Conservation (phyloP, 2,113 vertebrate genomes). For the Phaethornis superciliosus region DNA sequence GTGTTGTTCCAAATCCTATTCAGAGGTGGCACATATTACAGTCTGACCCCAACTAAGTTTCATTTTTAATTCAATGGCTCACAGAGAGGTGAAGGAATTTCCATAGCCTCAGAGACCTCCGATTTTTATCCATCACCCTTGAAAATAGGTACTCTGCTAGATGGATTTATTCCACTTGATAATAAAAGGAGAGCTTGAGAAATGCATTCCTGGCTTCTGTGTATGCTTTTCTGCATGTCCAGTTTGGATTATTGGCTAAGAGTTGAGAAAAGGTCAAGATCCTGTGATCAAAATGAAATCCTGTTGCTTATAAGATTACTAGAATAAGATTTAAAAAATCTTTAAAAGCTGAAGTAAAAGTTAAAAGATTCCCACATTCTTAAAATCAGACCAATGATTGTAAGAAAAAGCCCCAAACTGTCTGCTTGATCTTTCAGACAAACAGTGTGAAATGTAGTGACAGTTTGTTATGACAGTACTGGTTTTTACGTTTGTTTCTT, state of each 20-base stretch:
- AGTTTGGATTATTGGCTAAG: neutral
- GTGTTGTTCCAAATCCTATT: neutral
- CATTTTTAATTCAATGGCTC: neutral
- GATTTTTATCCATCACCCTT: neutral
- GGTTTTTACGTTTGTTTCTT: neutral
- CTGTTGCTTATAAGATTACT: neutral
- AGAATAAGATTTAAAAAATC: neutral
- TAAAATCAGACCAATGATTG: neutral
- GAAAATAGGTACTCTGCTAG: neutral
- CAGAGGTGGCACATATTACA: neutral
- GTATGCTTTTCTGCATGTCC: neutral
- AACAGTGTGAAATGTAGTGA: neutral
- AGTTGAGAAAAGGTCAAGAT: neutral
- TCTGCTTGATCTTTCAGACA: neutral
- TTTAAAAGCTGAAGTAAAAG: neutral
- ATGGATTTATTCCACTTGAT: neutral
- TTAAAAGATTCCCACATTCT: neutral
- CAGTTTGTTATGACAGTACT: neutral
- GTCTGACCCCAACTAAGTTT: neutral
- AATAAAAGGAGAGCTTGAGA: neutral
- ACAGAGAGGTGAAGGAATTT: neutral
- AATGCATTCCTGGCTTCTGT: neutral
- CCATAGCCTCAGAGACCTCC: neutral
- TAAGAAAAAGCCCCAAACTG: neutral
- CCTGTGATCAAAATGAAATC: neutral